phyloP scores from a whole-genome alignment of 64 coral and sea anemone genomes.

The Pocillopora damicornis region DNA sequence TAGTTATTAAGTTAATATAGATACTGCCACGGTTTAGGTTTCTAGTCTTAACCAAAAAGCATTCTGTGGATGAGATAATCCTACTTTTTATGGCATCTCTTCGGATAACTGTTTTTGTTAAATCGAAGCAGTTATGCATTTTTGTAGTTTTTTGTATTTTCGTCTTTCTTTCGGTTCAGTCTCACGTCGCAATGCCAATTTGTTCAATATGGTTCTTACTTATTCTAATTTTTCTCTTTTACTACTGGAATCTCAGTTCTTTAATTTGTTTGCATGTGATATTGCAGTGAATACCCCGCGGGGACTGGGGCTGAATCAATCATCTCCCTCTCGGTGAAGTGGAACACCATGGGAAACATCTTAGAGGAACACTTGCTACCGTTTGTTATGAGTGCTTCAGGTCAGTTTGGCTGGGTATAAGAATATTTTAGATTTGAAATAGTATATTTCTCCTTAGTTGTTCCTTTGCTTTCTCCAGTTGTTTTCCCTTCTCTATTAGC shows the following conservation, averaged over 20 bases:
- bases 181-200: too few species aligned
- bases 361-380: constrained; percentile 37
- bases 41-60: too few species aligned
- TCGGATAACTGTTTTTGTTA: too few species aligned
- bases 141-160: too few species aligned
- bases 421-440: not conserved
- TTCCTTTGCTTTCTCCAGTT: not conserved
- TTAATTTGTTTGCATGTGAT: not conserved
- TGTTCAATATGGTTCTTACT: too few species aligned
- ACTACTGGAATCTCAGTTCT: not conserved
- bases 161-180: too few species aligned
- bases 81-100: too few species aligned
- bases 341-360: constrained; percentile 55
- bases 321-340: constrained; percentile 65
- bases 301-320: constrained; percentile 70
- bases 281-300: constrained; percentile 39
- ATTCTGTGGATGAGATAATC: too few species aligned
- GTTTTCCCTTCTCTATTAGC: not conserved
- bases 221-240: too few species aligned
- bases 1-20: too few species aligned
- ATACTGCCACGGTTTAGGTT: too few species aligned
- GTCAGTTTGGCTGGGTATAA: not conserved
- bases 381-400: constrained; percentile 61
- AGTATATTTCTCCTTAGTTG: not conserved
- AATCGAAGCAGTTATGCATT: too few species aligned